Conservation (phyloP, 2,888 invertebrate species). For the Coelinius sp. region DNA sequence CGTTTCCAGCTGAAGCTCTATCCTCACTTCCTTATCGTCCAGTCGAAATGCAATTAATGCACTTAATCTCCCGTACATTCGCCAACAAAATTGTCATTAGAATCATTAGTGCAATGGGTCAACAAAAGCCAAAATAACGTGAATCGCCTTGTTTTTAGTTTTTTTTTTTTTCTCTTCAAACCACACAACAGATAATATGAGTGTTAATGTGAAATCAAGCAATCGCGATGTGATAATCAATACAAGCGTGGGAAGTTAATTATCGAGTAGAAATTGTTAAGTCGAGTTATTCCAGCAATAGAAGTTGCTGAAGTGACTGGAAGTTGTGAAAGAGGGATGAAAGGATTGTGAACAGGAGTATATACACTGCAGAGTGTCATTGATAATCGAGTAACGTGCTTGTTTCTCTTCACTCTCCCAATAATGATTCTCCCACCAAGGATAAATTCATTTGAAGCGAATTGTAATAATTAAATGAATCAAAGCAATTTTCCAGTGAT, state of each 20-base stretch:
- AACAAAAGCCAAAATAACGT: neutral
- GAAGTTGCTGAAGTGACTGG: neutral
- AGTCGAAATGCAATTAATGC: constrained; percentile 1
- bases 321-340: constrained; percentile 29
- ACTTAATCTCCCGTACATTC: constrained; percentile 1
- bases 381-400: constrained; percentile 52
- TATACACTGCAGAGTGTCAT: constrained; percentile 41
- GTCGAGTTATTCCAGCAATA: constrained; percentile 38
- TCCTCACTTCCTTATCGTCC: constrained; percentile 14
- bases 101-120: neutral
- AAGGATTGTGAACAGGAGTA: constrained; percentile 41
- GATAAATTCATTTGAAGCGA: neutral
- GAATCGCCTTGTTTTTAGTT: neutral
- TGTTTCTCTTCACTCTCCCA: constrained; percentile 53
- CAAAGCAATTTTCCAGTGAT: neutral
- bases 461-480: neutral
- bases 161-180: neutral
- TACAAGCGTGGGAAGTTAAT: neutral
- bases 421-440: constrained; percentile 26
- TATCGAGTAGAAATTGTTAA: constrained; percentile 4
- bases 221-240: constrained; percentile 12
- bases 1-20: constrained; percentile 40
- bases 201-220: constrained; percentile 14
- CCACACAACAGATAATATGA: neutral
- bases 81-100: constrained; percentile 1